A percentile compares a stretch with the other conserved stretches of the same genome.
Conservation (phyloP, 2,113 vertebrate species). For the Leucoraja erinaceus region DNA sequence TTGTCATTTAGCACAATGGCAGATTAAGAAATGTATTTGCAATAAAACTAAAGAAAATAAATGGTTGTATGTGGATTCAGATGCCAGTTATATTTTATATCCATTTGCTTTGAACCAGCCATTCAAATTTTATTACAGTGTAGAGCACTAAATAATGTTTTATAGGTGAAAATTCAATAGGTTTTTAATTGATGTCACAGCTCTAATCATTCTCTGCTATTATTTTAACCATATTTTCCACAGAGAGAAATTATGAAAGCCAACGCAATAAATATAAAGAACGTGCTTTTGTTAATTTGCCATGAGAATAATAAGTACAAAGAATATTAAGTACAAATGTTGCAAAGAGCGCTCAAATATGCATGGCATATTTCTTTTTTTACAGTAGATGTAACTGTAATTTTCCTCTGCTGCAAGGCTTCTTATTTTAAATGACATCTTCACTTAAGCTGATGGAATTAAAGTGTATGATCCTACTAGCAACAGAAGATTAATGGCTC, state of each 20-base stretch:
- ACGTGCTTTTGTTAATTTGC: neutral
- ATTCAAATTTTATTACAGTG: constrained; percentile 26
- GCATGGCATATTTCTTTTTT: neutral
- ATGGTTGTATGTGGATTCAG: constrained; percentile 15
- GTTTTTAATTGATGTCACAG: constrained; percentile 36
- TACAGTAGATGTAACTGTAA: neutral
- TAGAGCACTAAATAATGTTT: constrained; percentile 10
- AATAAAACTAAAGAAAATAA: constrained; percentile 14
- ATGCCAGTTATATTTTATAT: constrained; percentile 20
- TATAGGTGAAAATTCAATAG: constrained; percentile 24
- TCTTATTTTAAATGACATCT: neutral
- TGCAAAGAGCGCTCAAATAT: neutral
- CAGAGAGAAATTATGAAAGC: neutral
- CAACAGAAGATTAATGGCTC: neutral
- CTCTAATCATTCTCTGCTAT: constrained; percentile 28
- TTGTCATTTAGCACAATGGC: neutral
- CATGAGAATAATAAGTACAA: too few species aligned
- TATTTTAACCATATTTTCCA: constrained; percentile 28
- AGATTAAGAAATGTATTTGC: neutral
- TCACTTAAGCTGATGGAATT: neutral
- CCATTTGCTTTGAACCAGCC: constrained; percentile 21
- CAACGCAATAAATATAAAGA: constrained; percentile 21
- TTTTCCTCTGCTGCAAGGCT: neutral
- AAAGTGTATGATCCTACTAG: neutral
- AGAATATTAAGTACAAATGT: neutral